Evolutionary conservation across 92 coral and sea anemone species (phyloP).

Genomic region (Bergia sp.): DNA sequence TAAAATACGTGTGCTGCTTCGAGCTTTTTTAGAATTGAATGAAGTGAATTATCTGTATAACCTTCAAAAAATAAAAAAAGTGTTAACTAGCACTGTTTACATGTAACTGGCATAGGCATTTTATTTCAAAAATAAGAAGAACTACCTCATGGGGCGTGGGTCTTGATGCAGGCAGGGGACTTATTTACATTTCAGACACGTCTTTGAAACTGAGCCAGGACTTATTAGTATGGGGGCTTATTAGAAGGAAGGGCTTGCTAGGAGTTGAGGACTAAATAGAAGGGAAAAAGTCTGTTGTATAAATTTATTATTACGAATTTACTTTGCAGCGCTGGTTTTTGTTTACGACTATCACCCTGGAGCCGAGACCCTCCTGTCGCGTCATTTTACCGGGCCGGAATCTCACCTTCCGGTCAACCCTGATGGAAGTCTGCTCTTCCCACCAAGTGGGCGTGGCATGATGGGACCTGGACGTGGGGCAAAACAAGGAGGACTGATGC

Average conservation of each 20-base stretch:
- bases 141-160: neutral
- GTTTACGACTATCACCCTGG: constrained; percentile 98
- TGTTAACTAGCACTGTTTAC: no score
- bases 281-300: no score
- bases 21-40: no score
- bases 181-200: neutral
- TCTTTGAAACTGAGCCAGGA: no score
- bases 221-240: no score
- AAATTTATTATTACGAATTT: no score
- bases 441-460: constrained; percentile 72
- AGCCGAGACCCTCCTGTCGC: constrained; percentile 86
- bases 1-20: no score
- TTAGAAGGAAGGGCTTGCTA: no score
- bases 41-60: no score
- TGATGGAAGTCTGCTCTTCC: constrained; percentile 80
- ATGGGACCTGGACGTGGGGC: constrained; percentile 76
- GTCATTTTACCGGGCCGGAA: constrained; percentile 93
- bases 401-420: constrained; percentile 81
- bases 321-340: constrained; percentile 79
- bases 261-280: no score
- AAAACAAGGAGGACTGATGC: constrained; percentile 91
- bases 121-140: neutral
- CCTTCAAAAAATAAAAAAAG: no score
- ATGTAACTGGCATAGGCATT: no score
- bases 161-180: neutral